Base-by-base conservation (phyloP, 2,888 invertebrate genomes). In the Chrysodeixis includens region DNA sequence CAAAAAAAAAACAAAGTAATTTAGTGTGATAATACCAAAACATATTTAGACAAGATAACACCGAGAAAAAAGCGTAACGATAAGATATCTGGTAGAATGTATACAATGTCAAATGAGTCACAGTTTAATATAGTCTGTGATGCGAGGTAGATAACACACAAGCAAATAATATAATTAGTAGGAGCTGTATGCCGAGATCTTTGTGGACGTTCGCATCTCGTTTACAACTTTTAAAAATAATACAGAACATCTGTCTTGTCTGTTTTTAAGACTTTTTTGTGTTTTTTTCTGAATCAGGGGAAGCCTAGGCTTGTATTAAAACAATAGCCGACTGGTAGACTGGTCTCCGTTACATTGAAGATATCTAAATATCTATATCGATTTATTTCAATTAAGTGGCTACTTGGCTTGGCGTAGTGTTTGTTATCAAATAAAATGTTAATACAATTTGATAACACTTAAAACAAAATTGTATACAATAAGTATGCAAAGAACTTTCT, bases 61-160 rank as follows among this genome's bases (percentile, higher is more conserved):
- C 4, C 7, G 46, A 49, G 18, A 46, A 49, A n/a, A 49, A 49
- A 18, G 18, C 18, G 20, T 40, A 20, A 49, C 8, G 46, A 54
- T 54, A 30, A 54, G 53, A 54, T 73, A 77, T 40, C 55, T 56
- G n/a, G 40, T 40, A 40, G n/a, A 40, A 40, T 74, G 80, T 77
- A 78, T 79, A 83, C 84, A 85, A 81, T 74, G 80, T 79, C 78
- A 78, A 81, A 80, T 83, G 83, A 85, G 75, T 85, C 84, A 85
- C 64, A 3, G 63, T 16, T 26, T 64, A 44, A 54, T 55, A 65
- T 58, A 73, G 30, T 55, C 44, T 30, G 54, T 61, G 52, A 26
- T 51, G 49, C 16, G 51, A 46, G 56, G 14, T 0, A 64, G 56
- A 78, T 67, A 69, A 66, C 54, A 60, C 57, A 54, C 32, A n/a